phyloP scores from a whole-genome alignment of 2,113 vertebrate species.

The Todiramphus saurophagus region DNA sequence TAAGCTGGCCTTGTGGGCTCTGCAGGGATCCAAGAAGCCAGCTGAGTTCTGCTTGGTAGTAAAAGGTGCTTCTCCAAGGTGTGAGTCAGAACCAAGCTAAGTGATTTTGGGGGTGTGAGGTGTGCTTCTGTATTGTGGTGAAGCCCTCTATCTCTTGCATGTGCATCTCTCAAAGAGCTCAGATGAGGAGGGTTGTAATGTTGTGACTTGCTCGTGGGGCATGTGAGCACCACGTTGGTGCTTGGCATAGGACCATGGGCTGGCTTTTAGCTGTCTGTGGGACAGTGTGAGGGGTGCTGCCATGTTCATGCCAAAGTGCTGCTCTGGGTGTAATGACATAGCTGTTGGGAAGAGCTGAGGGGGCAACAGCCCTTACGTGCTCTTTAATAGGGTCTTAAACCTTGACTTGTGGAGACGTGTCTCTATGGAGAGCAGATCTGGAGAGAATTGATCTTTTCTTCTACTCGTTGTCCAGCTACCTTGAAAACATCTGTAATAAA shows the following conservation, averaged over 20 bases:
- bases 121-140: background rate
- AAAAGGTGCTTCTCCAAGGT: background rate
- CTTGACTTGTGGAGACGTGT: background rate
- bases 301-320: background rate
- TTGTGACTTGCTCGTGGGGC: background rate
- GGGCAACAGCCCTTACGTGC: no score
- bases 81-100: background rate
- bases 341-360: background rate
- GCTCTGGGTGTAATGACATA: background rate
- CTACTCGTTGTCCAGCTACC: background rate
- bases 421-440: background rate
- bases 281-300: background rate
- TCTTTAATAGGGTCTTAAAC: background rate
- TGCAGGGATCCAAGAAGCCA: background rate
- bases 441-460: background rate
- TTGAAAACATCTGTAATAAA: background rate
- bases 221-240: rapidly evolving
- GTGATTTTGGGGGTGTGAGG: background rate
- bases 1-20: background rate
- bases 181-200: background rate
- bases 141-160: background rate
- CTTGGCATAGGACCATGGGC: rapidly evolving
- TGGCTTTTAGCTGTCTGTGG: background rate
- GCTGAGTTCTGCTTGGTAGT: background rate
- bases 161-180: background rate